phyloP scores from a whole-genome alignment of 2,797 vertebrate genomes.

The Rhinichthys osculus region DNA sequence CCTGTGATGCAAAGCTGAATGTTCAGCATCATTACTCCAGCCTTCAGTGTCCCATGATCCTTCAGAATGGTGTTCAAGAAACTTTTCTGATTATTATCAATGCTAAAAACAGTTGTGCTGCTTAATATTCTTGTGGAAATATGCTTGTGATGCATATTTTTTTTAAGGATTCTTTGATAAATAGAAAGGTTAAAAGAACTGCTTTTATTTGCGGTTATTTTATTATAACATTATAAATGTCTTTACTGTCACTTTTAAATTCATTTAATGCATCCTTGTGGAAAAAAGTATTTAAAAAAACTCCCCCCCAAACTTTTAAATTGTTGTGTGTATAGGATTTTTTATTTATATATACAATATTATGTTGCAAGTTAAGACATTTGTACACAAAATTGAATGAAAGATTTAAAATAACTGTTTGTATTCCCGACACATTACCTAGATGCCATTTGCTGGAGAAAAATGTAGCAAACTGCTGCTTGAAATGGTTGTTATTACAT shows the following conservation, averaged over 20 bases:
- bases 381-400: neutral
- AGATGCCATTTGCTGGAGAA: neutral
- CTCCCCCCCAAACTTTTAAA: neutral
- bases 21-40: neutral
- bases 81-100: neutral
- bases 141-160: neutral
- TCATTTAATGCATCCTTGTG: neutral
- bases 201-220: no score
- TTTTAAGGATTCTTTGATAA: neutral
- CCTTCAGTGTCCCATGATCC: neutral
- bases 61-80: neutral
- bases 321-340: neutral
- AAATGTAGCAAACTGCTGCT: neutral
- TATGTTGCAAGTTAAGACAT: neutral
- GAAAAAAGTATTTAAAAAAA: neutral
- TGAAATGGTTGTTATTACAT: neutral
- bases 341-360: neutral
- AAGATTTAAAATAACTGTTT: neutral
- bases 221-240: neutral
- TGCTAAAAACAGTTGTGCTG: neutral
- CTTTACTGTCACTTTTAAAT: neutral
- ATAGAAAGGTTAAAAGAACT: no score
- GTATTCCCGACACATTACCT: neutral
- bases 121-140: neutral
- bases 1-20: neutral